Conservation (phyloP, 2,113 vertebrate genomes). For the Microtus pennsylvanicus region DNA sequence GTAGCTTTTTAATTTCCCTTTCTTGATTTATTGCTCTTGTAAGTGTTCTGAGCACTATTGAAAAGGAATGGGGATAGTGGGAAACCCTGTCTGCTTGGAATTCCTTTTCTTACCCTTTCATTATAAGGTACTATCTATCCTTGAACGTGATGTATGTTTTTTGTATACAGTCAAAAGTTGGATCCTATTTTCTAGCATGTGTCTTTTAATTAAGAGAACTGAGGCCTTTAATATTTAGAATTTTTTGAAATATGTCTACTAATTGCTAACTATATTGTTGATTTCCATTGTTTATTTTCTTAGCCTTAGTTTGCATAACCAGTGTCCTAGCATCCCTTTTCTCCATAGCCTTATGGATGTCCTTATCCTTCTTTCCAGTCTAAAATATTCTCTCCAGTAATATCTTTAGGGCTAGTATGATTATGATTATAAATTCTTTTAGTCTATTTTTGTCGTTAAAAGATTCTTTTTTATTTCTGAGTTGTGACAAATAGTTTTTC, state of each 20-base stretch:
- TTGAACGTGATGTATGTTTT: not conserved
- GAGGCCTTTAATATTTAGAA: not conserved
- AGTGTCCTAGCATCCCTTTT: not conserved
- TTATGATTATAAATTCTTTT: not conserved
- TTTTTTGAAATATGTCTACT: not conserved
- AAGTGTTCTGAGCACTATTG: not conserved
- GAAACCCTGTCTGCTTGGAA: not conserved
- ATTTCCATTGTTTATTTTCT: not conserved
- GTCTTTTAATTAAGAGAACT: not conserved
- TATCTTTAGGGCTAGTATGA: not conserved
- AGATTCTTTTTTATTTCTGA: not conserved
- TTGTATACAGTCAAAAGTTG: not conserved
- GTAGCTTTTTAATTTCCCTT: not conserved
- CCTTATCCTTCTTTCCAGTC: not conserved
- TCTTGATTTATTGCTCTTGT: not conserved
- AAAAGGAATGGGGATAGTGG: not conserved
- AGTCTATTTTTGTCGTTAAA: not conserved
- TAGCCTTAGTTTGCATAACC: not conserved
- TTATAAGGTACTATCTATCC: not conserved
- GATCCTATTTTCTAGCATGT: not conserved
- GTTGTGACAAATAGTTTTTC: not conserved
- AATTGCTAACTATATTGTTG: not conserved
- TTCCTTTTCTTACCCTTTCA: not conserved
- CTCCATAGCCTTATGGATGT: not conserved
- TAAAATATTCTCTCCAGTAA: not conserved